These are phyloP conservation scores for Temnothorax unifasciatus DNA, from an alignment of 2,888 invertebrate species.

Conservation along the genomic window DNA sequence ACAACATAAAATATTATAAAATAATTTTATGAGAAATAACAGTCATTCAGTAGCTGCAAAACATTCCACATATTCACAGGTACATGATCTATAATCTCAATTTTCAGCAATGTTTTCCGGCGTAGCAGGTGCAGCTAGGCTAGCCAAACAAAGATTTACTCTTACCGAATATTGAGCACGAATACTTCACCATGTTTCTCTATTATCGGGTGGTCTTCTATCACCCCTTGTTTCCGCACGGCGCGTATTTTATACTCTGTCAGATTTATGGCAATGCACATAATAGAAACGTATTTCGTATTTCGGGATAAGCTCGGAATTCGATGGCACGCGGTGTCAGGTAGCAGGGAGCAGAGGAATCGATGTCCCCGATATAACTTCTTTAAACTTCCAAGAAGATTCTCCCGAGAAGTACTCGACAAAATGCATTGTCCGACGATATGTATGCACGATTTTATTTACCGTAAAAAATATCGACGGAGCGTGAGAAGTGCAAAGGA, in stretches of 20 bases:
- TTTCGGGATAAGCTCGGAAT: constrained; percentile 40
- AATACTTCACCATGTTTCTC: constrained; percentile 44
- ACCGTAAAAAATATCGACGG: constrained; percentile 11
- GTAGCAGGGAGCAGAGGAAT: constrained; percentile 8
- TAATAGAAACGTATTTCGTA: constrained; percentile 54
- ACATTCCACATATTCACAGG: not conserved
- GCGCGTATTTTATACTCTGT: constrained; percentile 47
- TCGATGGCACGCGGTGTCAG: constrained; percentile 6
- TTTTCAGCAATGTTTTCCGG: not conserved
- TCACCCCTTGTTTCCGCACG: constrained; percentile 31
- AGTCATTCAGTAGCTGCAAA: not conserved
- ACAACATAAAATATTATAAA: not conserved
- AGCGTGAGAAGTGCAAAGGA: not conserved
- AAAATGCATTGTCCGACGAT: not conserved
- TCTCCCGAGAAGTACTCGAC: constrained; percentile 10
- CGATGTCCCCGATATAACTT: constrained; percentile 13
- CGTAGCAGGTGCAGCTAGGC: not conserved
- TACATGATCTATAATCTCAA: constrained; percentile 10
- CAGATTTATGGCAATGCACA: constrained; percentile 42
- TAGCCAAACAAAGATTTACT: constrained; percentile 51
- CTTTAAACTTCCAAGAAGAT: constrained; percentile 24
- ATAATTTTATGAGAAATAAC: not conserved
- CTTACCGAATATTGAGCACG: constrained; percentile 40
- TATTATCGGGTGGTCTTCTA: constrained; percentile 36
- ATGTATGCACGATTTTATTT: constrained; percentile 10